These are phyloP conservation scores for Thaumetopoea pityocampa DNA, from an alignment of 1,140 invertebrate genomes.

Conservation along the genomic window DNA sequence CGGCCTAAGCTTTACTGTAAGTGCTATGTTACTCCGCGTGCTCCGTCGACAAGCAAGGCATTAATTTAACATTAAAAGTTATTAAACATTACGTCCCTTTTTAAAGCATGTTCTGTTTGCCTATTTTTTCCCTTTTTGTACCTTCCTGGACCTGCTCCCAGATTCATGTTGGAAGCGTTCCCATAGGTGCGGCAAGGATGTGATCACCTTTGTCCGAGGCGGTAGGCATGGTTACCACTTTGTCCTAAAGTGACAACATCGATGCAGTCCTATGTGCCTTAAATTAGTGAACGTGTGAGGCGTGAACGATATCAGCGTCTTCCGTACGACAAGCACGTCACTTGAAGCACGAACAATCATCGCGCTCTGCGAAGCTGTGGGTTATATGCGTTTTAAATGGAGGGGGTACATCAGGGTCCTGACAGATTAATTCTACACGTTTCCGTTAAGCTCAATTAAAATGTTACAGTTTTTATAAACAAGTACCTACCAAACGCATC, in stretches of 20 bases:
- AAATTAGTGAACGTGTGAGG: conserved; percentile 67
- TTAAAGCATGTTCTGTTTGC: conserved; percentile 54
- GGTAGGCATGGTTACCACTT: conserved; percentile 62
- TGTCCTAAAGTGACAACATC: conserved; percentile 45
- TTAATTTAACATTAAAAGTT: conserved; percentile 68
- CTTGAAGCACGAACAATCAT: conserved; percentile 57
- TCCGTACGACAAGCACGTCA: conserved; percentile 45
- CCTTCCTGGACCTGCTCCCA: conserved; percentile 37
- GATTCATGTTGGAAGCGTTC: conserved; percentile 46
- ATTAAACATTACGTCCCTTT: conserved; percentile 62
- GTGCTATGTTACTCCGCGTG: conserved; percentile 74
- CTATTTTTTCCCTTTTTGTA: conserved; percentile 26
- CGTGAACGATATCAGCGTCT: conserved; percentile 40
- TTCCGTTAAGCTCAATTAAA: conserved; percentile 7
- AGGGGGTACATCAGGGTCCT: conserved; percentile 7
- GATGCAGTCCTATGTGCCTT: conserved; percentile 48
- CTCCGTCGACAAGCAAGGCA: conserved; percentile 69
- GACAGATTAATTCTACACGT: conserved; percentile 11
- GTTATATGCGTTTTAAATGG: conserved; percentile 45
- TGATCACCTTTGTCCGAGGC: conserved; percentile 40
- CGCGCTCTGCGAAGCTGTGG: conserved; percentile 66
- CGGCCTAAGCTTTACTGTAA: conserved; percentile 73
- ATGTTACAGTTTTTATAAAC: background rate
- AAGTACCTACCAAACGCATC: conserved; percentile 15
- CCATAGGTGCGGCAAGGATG: conserved; percentile 40